Percentiles rank a stretch among this genome's conserved stretches.
phyloP scores from a whole-genome alignment of 2,113 vertebrate species.

The Sorex araneus region DNA sequence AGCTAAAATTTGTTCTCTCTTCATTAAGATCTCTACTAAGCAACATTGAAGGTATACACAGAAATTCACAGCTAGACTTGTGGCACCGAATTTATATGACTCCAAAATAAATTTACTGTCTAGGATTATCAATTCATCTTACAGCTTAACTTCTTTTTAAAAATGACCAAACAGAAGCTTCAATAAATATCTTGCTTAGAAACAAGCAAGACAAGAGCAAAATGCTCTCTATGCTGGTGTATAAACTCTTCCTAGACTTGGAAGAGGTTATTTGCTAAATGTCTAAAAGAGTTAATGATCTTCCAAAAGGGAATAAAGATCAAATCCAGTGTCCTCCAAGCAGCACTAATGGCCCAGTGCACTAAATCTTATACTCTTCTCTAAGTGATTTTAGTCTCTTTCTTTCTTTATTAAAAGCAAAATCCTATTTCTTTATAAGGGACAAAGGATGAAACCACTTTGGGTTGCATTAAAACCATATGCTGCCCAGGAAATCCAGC shows the following conservation, averaged over 20 bases:
- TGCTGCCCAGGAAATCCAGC: constrained; percentile 80
- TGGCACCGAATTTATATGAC: constrained; percentile 67
- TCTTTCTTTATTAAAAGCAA: constrained; percentile 76
- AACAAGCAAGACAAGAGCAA: constrained; percentile 67
- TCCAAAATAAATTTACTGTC: constrained; percentile 74
- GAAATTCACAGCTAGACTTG: neutral
- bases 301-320: constrained; percentile 85
- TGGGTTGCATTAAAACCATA: constrained; percentile 83
- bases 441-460: constrained; percentile 78
- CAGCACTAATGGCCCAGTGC: constrained; percentile 76
- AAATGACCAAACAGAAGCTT: constrained; percentile 74
- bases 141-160: constrained; percentile 75
- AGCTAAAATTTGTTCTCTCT: constrained; percentile 65
- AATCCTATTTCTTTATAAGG: constrained; percentile 70
- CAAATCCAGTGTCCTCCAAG: constrained; percentile 79
- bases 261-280: constrained; percentile 81
- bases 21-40: constrained; percentile 31
- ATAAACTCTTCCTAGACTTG: constrained; percentile 71
- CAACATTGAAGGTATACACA: neutral
- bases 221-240: constrained; percentile 60
- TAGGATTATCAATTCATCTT: constrained; percentile 78
- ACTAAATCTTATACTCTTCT: constrained; percentile 79
- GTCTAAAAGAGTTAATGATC: constrained; percentile 86
- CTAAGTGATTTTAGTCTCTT: constrained; percentile 80
- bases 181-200: constrained; percentile 74